Base-by-base conservation (phyloP, 1,140 invertebrate genomes). In the Heliothis subflexa region DNA sequence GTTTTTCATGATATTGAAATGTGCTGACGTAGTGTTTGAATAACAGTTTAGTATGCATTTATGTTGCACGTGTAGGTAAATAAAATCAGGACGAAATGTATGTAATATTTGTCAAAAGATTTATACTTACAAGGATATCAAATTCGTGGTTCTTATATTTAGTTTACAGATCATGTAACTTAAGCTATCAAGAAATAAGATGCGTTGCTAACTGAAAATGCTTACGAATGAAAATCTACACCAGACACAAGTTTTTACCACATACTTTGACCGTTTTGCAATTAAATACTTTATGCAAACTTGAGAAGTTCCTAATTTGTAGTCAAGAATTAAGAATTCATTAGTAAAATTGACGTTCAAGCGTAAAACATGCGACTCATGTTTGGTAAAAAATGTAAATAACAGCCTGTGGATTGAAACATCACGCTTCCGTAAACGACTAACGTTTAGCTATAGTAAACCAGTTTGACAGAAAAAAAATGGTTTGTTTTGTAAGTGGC, bases 391-490 rank as follows among this genome's bases (percentile, higher is more conserved):
- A 66, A 66, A 64, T 7, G 3, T 40, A 45, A 45, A 47, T 47
- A 47, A 66, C 11, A 62, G 33, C 33, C 3, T 0, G 18, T 16
- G 40, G 45, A 18, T 66, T 47, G 40, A 21, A 66, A 47, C 59
- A 40, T 33, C 25, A 11, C 14, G 16, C 62, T 66, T 66, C 62
- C 62, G 62, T 47, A 47, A 45, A 18, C 16, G 18, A 5, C 13
- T 18, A 12, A 47, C n/a, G 14, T 16, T 47, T 33, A 45, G 33
- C 40, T n/a, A 66, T 45, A 40, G 33, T 40, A 66, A 40, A 18
- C 16, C 16, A 47, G 40, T 47, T 66, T 47, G 40, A 10, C 11
- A 66, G 2, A 33, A 66, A 40, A 62, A 66, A 64, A 59, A 54
- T 25, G 4, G 4, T 52, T 14, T 16, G 62, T 47, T 66, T 47